Evolutionary conservation across 2,797 vertebrate genomes (phyloP), one percentile per base, ranked within the genome.

Genomic region (Bradypodion ventrale): DNA sequence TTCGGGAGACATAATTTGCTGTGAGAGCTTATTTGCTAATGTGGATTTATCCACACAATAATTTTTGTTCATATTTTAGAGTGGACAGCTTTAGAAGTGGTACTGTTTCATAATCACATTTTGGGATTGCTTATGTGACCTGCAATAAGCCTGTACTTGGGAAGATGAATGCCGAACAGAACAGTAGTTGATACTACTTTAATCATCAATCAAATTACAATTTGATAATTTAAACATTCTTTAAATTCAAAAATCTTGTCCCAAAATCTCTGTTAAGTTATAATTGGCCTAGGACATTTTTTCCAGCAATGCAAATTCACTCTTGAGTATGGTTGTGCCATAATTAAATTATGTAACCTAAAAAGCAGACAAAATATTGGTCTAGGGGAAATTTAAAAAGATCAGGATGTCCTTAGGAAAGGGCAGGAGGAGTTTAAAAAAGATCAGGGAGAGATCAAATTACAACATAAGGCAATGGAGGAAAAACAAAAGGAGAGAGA

Each of bases 151-250:
- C 0, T 4, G 1, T 84, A 37, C 16, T 65, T 56, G 84, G 6
- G 15, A 46, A 59, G 40, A 49, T 86, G 86, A 80, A 76, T 80
- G 1, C 85, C 65, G 85, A 87, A 68, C 4, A 80, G n/a, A n/a
- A n/a, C n/a, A n/a, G n/a, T n/a, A n/a, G 2, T 29, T 62, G 23
- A 85, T 80, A 83, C 60, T 12, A 1, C 83, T 84, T 63, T 82
- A 12, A 40, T 82, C 75, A 29, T 86, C 69, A 78, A 29, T 85
- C 83, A 75, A n/a, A n/a, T n/a, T n/a, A n/a, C n/a, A n/a, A n/a
- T n/a, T n/a, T n/a, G n/a, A n/a, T n/a, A n/a, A n/a, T n/a, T n/a
- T n/a, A n/a, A n/a, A n/a, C n/a, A n/a, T n/a, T n/a, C n/a, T n/a
- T n/a, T n/a, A n/a, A 46, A 60, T 0, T 78, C 27, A 40, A 25